phyloP scores from a whole-genome alignment of 2,888 invertebrate species.

The Sialis fuliginosa region DNA sequence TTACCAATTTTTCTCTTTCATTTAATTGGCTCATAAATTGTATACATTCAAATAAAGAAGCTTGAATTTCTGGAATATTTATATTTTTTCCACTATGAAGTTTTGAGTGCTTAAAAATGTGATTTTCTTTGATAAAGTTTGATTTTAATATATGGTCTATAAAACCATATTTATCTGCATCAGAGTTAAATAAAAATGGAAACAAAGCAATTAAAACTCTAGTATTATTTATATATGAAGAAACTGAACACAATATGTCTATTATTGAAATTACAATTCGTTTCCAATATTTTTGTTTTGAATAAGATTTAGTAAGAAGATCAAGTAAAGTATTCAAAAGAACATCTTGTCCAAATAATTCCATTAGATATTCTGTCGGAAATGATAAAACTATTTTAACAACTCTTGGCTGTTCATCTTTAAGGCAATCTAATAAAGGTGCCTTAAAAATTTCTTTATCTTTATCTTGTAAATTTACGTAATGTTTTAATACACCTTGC shows the following conservation, averaged over 20 bases:
- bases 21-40: no score
- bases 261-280: constrained; percentile 26
- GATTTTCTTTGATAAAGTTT: constrained; percentile 25
- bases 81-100: no score
- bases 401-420: constrained; percentile 46
- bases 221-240: constrained; percentile 30
- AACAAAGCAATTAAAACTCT: constrained; percentile 37
- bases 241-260: constrained; percentile 28
- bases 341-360: not conserved
- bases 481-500: constrained; percentile 38
- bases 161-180: constrained; percentile 23
- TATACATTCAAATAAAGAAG: no score
- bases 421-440: constrained; percentile 43
- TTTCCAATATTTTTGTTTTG: constrained; percentile 22
- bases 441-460: constrained; percentile 42
- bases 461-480: constrained; percentile 27
- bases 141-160: constrained; percentile 26
- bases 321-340: constrained; percentile 24
- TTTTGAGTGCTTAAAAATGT: no score
- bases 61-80: no score
- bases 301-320: constrained; percentile 29
- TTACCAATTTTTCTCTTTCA: no score
- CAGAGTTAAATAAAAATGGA: constrained; percentile 41
- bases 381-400: constrained; percentile 19
- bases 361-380: not conserved